Base-by-base conservation (phyloP, 2,797 vertebrate species). In the Emydoidea blandingii region DNA sequence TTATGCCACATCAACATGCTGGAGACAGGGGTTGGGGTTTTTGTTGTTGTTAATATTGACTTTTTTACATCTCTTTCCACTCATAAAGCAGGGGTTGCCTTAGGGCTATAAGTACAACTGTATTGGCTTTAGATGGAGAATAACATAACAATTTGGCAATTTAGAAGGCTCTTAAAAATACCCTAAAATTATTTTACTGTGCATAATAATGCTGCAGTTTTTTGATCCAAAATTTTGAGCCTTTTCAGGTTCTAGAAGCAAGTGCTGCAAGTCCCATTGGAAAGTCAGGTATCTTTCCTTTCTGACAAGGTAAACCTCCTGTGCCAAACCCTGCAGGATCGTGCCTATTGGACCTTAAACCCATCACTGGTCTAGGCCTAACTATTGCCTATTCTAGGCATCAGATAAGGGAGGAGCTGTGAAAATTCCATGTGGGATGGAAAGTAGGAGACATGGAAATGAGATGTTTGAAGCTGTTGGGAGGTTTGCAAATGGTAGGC, bases 11-110 rank as follows among this genome's bases (percentile, higher is more conserved):
- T 19, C 18, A 41, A 72, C 21, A 41, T 68, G 65, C 65, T 83
- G 84, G 74, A 87, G 94, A 91, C 47, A 79, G 25, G 52, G 53
- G 59, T 84, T 78, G 93, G 65, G 78, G 81, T 95, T 94, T 2
- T 9, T 25, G 9, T 23, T 25, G 8, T 41, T 12, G 68, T 72
- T 41, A 72, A 72, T 41, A 72, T n/a, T 41, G 37, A 72, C 18
- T 25, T 72, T 41, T 23, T 72, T 41, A 8, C 19, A 6, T 72
- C 19, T 72, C 37, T 72, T 72, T 72, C 21, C 68, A 72, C 59
- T 54, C 14, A 3, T 93, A 93, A 78, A 10, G 0, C 3, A 78
- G 2, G 2, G 2, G 2, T 10, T 87, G 94, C 92, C 72, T 93
- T 87, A 72, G 86, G 94, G 59, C 68, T 53, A 0, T 47, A 44